Conservation (phyloP, 2,797 vertebrate species). For the Pachyuromys duprasi region DNA sequence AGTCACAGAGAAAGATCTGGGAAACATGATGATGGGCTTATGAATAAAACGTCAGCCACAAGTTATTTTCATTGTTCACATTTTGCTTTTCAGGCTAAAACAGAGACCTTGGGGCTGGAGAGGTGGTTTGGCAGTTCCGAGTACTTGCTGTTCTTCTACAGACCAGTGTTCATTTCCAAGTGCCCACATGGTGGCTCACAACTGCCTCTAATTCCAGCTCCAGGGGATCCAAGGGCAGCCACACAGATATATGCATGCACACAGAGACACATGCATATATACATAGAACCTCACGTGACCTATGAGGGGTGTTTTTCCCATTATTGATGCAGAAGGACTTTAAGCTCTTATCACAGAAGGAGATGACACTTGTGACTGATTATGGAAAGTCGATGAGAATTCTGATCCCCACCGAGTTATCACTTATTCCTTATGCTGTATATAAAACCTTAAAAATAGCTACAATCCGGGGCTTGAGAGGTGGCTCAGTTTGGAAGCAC, state of each 20-base stretch:
- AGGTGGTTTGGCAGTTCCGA: not conserved
- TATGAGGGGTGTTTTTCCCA: fast-evolving
- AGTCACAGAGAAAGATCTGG: not conserved
- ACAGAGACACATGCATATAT: not conserved
- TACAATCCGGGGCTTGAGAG: not conserved
- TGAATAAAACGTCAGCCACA: not conserved
- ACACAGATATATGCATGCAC: not conserved
- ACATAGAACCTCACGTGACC: not conserved
- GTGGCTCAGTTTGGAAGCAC: not conserved
- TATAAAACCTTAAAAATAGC: slow-evolving; percentile 21
- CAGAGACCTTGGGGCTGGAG: not conserved
- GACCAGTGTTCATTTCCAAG: not conserved
- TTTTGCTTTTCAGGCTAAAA: slow-evolving; percentile 3
- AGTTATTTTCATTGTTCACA: slow-evolving; percentile 19
- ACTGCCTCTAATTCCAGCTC: not conserved
- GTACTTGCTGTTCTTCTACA: not conserved
- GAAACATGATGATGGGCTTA: not conserved
- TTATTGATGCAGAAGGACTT: not conserved
- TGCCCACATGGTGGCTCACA: not conserved
- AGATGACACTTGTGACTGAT: not conserved
- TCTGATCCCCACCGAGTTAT: not conserved
- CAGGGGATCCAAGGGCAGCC: too few species aligned
- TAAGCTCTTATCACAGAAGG: not conserved
- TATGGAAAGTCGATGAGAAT: slow-evolving; percentile 36
- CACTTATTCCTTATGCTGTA: not conserved